Conservation (phyloP, 2,888 invertebrate species). For the Epirrhoe alternata region DNA sequence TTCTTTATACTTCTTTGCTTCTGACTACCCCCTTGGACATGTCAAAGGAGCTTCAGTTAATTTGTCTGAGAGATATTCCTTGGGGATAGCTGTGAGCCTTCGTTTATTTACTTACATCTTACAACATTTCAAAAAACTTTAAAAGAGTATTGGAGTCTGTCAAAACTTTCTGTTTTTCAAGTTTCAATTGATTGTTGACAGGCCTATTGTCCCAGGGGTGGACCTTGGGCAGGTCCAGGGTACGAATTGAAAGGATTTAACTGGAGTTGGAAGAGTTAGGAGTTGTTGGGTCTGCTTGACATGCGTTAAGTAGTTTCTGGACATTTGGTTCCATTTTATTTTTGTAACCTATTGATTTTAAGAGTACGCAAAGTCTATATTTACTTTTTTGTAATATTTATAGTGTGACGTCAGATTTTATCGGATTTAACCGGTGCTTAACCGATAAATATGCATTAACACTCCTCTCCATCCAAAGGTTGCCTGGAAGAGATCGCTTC, state of each 20-base stretch:
- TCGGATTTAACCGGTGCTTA: no score
- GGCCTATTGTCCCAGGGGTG: constrained; percentile 55
- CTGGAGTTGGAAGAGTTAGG: constrained; percentile 55
- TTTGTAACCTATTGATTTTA: constrained; percentile 2
- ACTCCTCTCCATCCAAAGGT: no score
- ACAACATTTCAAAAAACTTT: constrained; percentile 25
- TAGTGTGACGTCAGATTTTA: no score
- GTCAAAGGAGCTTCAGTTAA: no score
- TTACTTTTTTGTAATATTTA: no score
- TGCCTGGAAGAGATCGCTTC: no score
- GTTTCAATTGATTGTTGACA: constrained; percentile 48
- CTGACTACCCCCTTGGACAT: no score
- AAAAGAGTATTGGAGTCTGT: constrained; percentile 11
- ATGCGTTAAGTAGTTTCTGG: constrained; percentile 43
- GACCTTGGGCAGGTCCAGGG: constrained; percentile 33
- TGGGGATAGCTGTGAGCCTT: no score
- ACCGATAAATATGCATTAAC: no score
- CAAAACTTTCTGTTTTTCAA: constrained; percentile 37
- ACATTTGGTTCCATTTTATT: constrained; percentile 28
- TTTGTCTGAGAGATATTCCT: no score
- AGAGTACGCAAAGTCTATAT: neutral
- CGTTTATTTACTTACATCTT: neutral
- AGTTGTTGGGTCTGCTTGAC: constrained; percentile 37
- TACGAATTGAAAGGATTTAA: constrained; percentile 64
- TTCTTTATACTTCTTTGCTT: no score